Base-by-base conservation (phyloP, 2,797 vertebrate genomes). In the Pachyuromys duprasi region DNA sequence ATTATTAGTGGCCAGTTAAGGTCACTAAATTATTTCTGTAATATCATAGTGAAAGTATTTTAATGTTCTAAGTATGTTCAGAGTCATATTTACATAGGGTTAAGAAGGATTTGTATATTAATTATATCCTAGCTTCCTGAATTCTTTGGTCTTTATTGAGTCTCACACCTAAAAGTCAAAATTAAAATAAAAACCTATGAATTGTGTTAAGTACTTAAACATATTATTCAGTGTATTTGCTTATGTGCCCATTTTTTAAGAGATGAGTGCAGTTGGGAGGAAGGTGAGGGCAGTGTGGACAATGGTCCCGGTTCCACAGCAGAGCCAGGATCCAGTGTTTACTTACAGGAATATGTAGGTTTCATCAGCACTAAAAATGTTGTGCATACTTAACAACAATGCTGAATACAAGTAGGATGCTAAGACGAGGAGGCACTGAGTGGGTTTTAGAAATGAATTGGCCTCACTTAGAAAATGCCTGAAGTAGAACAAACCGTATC, bases 141-240 rank as follows among this genome's bases (percentile, higher is more conserved):
- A 92, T 96, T 95, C 15, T 83, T 26, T 95, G 39, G 13, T 91
- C 6, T 49, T 60, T 39, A 86, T 74, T 96, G 93, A 95, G 12
- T 84, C 89, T 90, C 62, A 91, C 89, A 83, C 18, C 53, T 93
- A 92, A 95, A 96, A 91, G 2, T 86, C 65, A 82, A 90, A 86
- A 90, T 49, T 57, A 57, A 26, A 75, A 18, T 26, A 75, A 45
- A 49, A 3, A 8, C 15, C 33, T 8, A 42, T 76, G 17, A 94
- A 55, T 31, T 83, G 24, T 92, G 0, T 31, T 86, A 91, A n/a
- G 8, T 87, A 60, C 76, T 94, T 81, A 93, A 94, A 8, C 42
- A 65, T 79, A 22, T 20, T 67, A 91, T 75, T 78, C 26, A 92
- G 5, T 78, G 20, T 76, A 42, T 80, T 81, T 95, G 74, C 53